Conservation (phyloP, 2,888 invertebrate species). For the Mythimna loreyi region DNA sequence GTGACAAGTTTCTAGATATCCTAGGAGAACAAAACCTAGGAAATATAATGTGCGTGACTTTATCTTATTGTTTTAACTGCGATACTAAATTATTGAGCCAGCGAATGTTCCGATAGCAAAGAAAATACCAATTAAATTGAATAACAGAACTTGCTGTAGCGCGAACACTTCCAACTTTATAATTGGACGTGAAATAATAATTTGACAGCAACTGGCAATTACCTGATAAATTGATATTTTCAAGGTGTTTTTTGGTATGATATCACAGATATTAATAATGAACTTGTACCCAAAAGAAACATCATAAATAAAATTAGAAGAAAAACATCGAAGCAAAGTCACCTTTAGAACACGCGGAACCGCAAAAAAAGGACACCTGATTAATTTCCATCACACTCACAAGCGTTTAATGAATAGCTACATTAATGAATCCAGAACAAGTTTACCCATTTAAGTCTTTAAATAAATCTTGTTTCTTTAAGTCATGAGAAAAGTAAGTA, state of each 20-base stretch:
- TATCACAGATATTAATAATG: constrained; percentile 15
- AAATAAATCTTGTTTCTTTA: constrained; percentile 28
- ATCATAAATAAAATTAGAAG: constrained; percentile 22
- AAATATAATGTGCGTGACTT: constrained; percentile 55
- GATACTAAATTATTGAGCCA: constrained; percentile 49
- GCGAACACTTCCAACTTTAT: constrained; percentile 15
- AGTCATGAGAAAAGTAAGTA: constrained; percentile 55
- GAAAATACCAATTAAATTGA: constrained; percentile 41
- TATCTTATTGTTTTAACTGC: constrained; percentile 51
- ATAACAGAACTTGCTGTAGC: neutral
- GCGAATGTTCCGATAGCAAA: constrained; percentile 32
- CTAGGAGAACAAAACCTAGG: constrained; percentile 56
- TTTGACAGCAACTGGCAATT: constrained; percentile 32
- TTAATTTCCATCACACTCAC: constrained; percentile 20
- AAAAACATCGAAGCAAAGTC: constrained; percentile 22
- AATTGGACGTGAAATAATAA: constrained; percentile 23
- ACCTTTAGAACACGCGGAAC: neutral
- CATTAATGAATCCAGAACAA: constrained; percentile 33
- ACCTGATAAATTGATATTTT: constrained; percentile 16
- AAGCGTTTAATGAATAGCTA: neutral
- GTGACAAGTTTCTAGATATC: constrained; percentile 57
- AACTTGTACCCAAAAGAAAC: constrained; percentile 3
- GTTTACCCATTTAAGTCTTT: constrained; percentile 21
- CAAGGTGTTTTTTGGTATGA: constrained; percentile 14
- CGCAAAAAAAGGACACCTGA: constrained; percentile 25